These are phyloP conservation scores for Helogale parvula DNA, from an alignment of 2,113 vertebrate genomes.

Conservation along the genomic window DNA sequence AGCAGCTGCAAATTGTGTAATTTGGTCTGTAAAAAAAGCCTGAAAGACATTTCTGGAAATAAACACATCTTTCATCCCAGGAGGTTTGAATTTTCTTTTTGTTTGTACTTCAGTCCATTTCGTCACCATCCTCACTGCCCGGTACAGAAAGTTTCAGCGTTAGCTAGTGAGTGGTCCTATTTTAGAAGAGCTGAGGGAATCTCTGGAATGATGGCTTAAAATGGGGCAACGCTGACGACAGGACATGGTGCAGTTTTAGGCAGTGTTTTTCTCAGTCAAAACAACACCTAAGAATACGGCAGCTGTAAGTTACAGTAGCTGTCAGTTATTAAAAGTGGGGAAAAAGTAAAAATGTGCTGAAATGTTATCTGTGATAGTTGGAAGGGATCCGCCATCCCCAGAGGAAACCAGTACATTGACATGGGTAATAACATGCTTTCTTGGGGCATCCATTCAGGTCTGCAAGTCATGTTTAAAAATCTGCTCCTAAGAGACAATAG, in stretches of 20 bases:
- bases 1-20: slow-evolving; percentile 41
- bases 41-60: slow-evolving; percentile 49
- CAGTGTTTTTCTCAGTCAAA: slow-evolving; percentile 18
- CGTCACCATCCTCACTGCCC: not conserved
- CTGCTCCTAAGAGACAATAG: not conserved
- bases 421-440: not conserved
- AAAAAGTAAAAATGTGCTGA: slow-evolving; percentile 1
- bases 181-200: not conserved
- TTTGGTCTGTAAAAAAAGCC: slow-evolving; percentile 17
- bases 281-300: slow-evolving; percentile 42
- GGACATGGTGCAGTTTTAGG: not conserved
- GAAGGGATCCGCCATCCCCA: not conserved
- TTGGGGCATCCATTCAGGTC: not conserved
- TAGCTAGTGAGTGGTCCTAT: not conserved
- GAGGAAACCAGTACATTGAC: not conserved
- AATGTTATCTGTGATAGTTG: not conserved
- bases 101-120: not conserved
- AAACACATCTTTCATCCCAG: slow-evolving; percentile 37
- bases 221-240: not conserved
- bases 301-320: slow-evolving; percentile 35
- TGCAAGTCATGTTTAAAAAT: not conserved
- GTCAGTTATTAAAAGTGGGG: slow-evolving; percentile 59
- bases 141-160: not conserved
- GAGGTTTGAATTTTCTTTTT: slow-evolving; percentile 35
- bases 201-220: slow-evolving; percentile 56